Base-by-base conservation (phyloP, 2,888 invertebrate species). In the Odontomyia ornata region DNA sequence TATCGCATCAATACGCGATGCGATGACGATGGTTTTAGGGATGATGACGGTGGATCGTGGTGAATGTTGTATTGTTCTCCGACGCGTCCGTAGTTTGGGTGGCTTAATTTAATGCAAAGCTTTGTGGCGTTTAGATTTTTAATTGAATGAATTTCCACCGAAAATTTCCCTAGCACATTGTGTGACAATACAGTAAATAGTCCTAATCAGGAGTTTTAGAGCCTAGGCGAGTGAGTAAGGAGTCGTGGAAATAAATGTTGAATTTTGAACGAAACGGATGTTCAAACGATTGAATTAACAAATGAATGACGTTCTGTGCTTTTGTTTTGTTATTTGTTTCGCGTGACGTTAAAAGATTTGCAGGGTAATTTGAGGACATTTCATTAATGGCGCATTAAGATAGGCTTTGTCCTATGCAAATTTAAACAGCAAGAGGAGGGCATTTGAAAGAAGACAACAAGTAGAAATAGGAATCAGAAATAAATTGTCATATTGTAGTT, bases 141-240 rank as follows among this genome's bases (percentile, higher is more conserved):
- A 52, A 52, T 52, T 52, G 52, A 52, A 52, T 52, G 52, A 52
- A 52, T 52, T 52, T 52, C 15, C 52, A 52, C 52, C 52, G 52
- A 52, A 52, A 52, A 36, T 36, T 52, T 52, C 5, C n/a, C 52
- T 9, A 52, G 13, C 52, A 52, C 52, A 52, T 52, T 52, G 52
- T 52, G 52, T 13, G n/a, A 15, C 52, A n/a, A 52, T 15, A 36
- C 9, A 36, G 15, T 4, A 52, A n/a, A 52, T 15, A 18, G 52
- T 52, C n/a, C 52, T 52, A 52, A 52, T 52, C 52, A 52, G 52
- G 18, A 52, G 5, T 52, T 15, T 9, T 15, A 9, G 3, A 15
- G 3, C 13, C 3, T 52, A 52, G n/a, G 4, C 52, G 3, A 52
- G n/a, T 52, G 52, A 52, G 4, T 52, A n/a, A 18, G 3, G 5